These are phyloP conservation scores for Poecile atricapillus DNA, from an alignment of 2,113 vertebrate species.

Conservation along the genomic window DNA sequence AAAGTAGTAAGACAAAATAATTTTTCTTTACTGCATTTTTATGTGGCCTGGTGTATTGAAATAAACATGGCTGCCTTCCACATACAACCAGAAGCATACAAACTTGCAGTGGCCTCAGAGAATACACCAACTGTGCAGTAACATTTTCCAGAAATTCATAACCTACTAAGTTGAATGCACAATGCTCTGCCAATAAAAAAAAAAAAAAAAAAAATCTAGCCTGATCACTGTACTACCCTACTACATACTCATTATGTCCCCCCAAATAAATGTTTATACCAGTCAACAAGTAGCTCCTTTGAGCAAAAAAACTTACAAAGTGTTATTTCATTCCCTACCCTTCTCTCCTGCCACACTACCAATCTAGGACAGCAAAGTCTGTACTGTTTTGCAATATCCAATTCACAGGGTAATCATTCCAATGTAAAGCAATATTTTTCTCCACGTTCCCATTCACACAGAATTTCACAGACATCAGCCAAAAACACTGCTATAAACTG, in stretches of 20 bases:
- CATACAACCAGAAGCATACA: not conserved
- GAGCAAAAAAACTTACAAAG: not conserved
- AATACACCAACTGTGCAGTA: conserved; percentile 8
- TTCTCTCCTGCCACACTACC: not conserved
- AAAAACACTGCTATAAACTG: not conserved
- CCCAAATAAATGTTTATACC: not conserved
- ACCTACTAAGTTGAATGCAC: not conserved
- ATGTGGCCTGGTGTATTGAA: not conserved
- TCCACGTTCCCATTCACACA: not conserved
- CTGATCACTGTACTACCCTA: not conserved
- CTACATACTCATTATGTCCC: not conserved
- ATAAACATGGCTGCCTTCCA: not conserved
- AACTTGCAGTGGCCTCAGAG: not conserved
- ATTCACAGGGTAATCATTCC: not conserved
- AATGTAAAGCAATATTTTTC: not conserved
- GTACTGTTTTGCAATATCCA: not conserved
- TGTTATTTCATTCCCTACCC: not conserved
- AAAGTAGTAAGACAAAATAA: not conserved
- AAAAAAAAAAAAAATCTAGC: not conserved
- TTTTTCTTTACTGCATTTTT: not conserved
- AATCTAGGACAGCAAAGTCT: not conserved
- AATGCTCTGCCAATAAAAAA: not conserved
- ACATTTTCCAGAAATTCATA: not conserved
- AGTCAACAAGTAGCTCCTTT: not conserved
- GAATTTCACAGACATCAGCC: not conserved